Evolutionary conservation across 2,888 invertebrate species (phyloP).

Genomic region (Pinctada fucata): DNA sequence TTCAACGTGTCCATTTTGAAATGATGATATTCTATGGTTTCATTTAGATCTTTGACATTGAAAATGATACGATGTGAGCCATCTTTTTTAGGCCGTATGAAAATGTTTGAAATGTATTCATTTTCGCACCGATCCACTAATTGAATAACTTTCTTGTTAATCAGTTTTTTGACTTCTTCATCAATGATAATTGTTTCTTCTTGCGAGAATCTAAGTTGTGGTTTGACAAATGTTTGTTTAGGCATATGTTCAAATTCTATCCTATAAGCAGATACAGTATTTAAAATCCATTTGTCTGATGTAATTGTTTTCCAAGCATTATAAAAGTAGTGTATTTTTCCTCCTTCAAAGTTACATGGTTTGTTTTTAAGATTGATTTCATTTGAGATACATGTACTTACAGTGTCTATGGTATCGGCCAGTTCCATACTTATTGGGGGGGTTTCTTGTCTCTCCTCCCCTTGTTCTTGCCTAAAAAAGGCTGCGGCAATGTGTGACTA

Average conservation of each 20-base stretch:
- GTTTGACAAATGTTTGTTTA: neutral
- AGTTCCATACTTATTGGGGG: neutral
- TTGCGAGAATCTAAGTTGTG: neutral
- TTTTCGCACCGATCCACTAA: neutral
- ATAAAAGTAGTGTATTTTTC: slow-evolving; percentile 12
- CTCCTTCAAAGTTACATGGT: slow-evolving; percentile 24
- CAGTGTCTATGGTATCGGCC: neutral
- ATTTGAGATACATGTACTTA: neutral
- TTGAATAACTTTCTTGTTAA: slow-evolving; percentile 5
- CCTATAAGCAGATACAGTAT: neutral
- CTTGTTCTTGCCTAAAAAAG: neutral
- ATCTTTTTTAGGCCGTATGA: slow-evolving; percentile 36
- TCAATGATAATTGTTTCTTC: neutral
- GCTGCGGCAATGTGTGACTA: neutral
- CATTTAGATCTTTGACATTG: slow-evolving; percentile 42
- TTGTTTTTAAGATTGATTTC: slow-evolving; percentile 16
- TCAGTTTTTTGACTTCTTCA: neutral
- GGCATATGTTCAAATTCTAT: slow-evolving; percentile 18
- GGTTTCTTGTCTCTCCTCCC: neutral
- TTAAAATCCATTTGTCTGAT: neutral
- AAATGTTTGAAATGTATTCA: slow-evolving; percentile 41
- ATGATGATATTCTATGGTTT: slow-evolving; percentile 35
- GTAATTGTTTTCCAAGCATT: neutral
- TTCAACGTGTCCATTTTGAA: slow-evolving; percentile 53
- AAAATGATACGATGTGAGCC: slow-evolving; percentile 37